These are phyloP conservation scores for Chrysogorgia sp. DNA, from an alignment of 92 coral and sea anemone genomes.

Conservation along the genomic window DNA sequence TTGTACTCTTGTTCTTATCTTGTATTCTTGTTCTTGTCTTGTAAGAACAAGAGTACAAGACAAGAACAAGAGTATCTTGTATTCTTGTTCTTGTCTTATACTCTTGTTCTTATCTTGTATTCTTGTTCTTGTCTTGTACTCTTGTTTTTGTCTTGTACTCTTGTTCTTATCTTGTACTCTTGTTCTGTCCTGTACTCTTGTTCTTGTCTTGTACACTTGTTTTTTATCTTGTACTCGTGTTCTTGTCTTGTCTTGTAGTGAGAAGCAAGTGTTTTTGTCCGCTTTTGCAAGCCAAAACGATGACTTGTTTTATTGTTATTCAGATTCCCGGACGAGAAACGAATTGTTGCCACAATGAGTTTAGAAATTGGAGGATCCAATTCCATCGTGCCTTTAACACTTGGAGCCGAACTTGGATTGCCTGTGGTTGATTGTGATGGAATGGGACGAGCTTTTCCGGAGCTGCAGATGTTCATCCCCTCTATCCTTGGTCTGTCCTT, in stretches of 20 bases:
- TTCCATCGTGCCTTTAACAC: conserved; percentile 80
- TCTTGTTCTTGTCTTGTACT: no score
- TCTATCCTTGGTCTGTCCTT: conserved; percentile 73
- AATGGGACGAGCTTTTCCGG: conserved; percentile 99
- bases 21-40: no score
- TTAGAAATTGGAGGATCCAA: conserved; percentile 90
- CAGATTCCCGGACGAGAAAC: conserved; percentile 46
- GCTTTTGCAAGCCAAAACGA: no score
- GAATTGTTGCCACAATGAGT: conserved; percentile 67
- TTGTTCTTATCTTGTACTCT: no score
- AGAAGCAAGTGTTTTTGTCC: background rate
- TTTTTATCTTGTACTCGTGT: background rate
- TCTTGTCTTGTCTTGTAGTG: background rate
- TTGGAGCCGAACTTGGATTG: conserved; percentile 75
- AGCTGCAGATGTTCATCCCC: conserved; percentile 87
- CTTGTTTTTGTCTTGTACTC: no score
- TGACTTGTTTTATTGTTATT: conserved; percentile 2
- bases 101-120: no score
- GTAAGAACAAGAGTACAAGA: no score
- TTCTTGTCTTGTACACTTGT: no score
- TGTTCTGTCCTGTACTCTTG: no score
- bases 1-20: no score
- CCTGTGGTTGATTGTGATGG: conserved; percentile 98
- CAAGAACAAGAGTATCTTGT: no score
- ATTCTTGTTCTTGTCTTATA: no score